phyloP scores from a whole-genome alignment of 2,113 vertebrate species.

The Sturnira hondurensis region DNA sequence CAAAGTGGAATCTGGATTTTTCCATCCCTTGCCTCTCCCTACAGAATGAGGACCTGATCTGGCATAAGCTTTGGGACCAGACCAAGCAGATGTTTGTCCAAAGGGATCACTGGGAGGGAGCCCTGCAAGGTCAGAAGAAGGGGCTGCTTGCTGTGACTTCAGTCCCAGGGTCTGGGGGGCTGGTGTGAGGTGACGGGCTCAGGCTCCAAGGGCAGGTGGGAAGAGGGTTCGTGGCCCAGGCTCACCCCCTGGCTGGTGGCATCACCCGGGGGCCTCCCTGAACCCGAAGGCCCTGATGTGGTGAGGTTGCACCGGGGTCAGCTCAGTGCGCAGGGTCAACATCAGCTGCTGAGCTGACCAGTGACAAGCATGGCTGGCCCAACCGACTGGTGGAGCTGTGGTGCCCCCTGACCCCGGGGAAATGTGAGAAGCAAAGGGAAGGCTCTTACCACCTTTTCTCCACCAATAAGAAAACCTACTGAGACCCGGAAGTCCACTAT shows the following conservation, averaged over 20 bases:
- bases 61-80: neutral
- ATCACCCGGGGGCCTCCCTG: neutral
- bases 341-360: neutral
- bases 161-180: neutral
- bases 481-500: neutral
- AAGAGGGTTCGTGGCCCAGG: neutral
- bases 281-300: neutral
- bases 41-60: neutral
- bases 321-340: rapidly evolving
- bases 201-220: neutral
- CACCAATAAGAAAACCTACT: neutral
- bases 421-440: neutral
- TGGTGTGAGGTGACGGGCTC: neutral
- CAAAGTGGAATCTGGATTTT: slow-evolving; percentile 33
- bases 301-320: neutral
- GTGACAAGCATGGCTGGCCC: rapidly evolving
- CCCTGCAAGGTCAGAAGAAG: neutral
- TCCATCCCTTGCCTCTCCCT: neutral
- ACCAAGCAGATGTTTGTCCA: neutral
- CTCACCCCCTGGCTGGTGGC: neutral
- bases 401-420: too few relatives aligned
- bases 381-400: neutral
- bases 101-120: neutral
- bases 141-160: neutral
- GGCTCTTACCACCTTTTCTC: neutral